Conservation (phyloP, 2,888 invertebrate species). For the Sesia bembeciformis region DNA sequence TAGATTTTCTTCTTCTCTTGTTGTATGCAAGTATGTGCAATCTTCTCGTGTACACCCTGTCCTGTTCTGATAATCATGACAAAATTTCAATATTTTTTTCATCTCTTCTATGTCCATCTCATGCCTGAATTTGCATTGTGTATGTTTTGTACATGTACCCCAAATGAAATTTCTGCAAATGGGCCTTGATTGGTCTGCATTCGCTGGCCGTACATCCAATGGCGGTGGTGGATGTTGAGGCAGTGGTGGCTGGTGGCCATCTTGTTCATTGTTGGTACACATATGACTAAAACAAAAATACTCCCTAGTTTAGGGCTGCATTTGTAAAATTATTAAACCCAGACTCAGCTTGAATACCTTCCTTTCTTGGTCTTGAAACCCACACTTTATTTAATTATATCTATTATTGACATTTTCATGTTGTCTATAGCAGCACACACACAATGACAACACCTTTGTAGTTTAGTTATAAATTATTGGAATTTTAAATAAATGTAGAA, state of each 20-base stretch:
- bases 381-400: too few relatives aligned
- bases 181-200: slow-evolving; percentile 14
- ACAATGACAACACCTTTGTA: too few relatives aligned
- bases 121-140: slow-evolving; percentile 43
- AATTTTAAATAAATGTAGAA: too few relatives aligned
- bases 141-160: slow-evolving; percentile 47
- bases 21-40: slow-evolving; percentile 48
- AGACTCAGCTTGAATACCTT: too few relatives aligned
- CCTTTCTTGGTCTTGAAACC: too few relatives aligned
- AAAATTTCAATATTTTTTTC: slow-evolving; percentile 48
- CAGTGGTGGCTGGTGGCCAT: slow-evolving; percentile 46
- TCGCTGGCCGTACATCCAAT: slow-evolving; percentile 21
- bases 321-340: neutral
- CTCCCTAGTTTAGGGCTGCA: neutral
- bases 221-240: slow-evolving; percentile 19
- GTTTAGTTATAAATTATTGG: too few relatives aligned
- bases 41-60: slow-evolving; percentile 39
- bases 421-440: too few relatives aligned
- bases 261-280: slow-evolving; percentile 31
- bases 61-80: slow-evolving; percentile 55
- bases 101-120: slow-evolving; percentile 43
- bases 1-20: slow-evolving; percentile 42
- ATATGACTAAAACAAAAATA: slow-evolving; percentile 19
- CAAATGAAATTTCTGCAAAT: slow-evolving; percentile 50
- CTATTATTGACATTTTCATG: too few relatives aligned